Percentiles rank a stretch among this genome's conserved stretches.
Evolutionary conservation across 2,888 invertebrate species (phyloP).

Genomic region (Monoplex corrugatus): DNA sequence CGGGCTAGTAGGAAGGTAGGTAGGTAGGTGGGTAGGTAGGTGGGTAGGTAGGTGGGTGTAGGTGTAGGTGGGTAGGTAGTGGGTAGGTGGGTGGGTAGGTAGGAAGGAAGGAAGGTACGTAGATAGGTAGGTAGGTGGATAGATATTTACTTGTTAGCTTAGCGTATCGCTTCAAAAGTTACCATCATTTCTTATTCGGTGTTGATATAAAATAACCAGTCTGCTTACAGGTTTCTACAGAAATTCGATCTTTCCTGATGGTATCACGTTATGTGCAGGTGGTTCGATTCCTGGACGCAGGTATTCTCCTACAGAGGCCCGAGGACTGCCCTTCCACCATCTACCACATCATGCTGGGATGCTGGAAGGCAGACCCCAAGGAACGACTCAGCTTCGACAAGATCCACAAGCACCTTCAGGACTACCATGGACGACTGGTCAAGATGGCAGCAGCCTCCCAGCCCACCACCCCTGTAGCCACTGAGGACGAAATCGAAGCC

Average conservation of each 20-base stretch:
- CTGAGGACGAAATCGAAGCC: neutral
- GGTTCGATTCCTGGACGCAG: constrained; percentile 87
- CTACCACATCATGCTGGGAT: constrained; percentile 81
- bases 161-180: neutral
- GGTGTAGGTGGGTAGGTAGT: no score
- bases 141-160: neutral
- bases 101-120: neutral
- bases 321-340: constrained; percentile 83
- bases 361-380: constrained; percentile 87
- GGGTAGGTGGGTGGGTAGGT: no score
- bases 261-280: constrained; percentile 72
- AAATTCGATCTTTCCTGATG: no score
- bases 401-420: constrained; percentile 74
- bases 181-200: no score
- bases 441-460: constrained; percentile 39
- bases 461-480: neutral
- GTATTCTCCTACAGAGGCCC: constrained; percentile 90
- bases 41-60: no score
- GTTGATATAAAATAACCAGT: no score
- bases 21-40: no score
- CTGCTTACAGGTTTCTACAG: no score
- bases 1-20: no score
- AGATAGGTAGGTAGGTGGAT: neutral
- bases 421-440: constrained; percentile 70
- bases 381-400: constrained; percentile 87